Percentiles rank a stretch among this genome's conserved stretches.
These are phyloP conservation scores for Sphenodon punctatus DNA, from an alignment of 2,797 vertebrate species.

Conservation along the genomic window DNA sequence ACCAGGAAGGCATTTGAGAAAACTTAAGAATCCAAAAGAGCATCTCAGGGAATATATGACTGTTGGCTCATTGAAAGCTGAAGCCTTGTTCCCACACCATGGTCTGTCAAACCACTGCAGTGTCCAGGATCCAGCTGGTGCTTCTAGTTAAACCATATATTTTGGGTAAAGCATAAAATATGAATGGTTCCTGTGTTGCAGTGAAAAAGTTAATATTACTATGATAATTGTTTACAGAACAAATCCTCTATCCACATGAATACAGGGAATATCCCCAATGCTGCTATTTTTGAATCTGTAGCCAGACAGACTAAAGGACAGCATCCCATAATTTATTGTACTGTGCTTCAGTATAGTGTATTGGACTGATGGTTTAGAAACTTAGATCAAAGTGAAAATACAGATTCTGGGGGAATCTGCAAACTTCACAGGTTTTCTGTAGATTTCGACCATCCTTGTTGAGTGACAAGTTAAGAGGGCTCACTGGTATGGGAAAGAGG, in stretches of 20 bases:
- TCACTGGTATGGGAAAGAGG: not conserved
- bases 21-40: constrained; percentile 30
- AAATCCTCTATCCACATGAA: constrained; percentile 35
- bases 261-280: constrained; percentile 47
- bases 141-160: constrained; percentile 13
- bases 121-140: constrained; percentile 8
- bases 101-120: not conserved
- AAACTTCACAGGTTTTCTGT: constrained; percentile 8
- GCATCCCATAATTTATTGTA: constrained; percentile 49
- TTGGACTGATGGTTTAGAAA: constrained; percentile 26
- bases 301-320: constrained; percentile 48
- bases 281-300: constrained; percentile 63
- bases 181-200: constrained; percentile 10
- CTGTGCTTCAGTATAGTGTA: constrained; percentile 45
- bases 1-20: constrained; percentile 30
- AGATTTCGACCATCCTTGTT: not conserved
- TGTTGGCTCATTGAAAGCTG: constrained; percentile 31
- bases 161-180: constrained; percentile 8
- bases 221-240: constrained; percentile 57
- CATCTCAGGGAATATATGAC: constrained; percentile 30
- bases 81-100: not conserved
- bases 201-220: constrained; percentile 50
- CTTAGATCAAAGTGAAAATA: not conserved
- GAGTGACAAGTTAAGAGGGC: not conserved
- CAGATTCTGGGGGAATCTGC: constrained; percentile 38